Conservation (phyloP, 2,113 vertebrate genomes). For the Spermophilus dauricus region DNA sequence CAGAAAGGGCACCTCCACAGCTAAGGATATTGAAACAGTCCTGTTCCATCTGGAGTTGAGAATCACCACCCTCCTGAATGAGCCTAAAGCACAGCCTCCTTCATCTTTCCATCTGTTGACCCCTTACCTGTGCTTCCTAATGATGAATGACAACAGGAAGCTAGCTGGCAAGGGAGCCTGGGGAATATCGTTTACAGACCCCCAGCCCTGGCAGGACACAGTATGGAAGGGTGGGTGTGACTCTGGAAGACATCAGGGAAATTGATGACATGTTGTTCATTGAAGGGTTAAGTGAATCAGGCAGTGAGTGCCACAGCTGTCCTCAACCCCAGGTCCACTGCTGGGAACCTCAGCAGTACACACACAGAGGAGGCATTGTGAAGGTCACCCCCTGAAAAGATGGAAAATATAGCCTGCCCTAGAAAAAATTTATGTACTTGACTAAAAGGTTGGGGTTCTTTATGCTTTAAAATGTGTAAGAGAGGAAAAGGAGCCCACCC, state of each 20-base stretch:
- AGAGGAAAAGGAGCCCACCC: not conserved
- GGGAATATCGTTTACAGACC: not conserved
- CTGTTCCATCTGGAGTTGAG: not conserved
- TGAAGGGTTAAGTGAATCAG: not conserved
- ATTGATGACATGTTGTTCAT: not conserved
- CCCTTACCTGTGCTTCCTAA: not conserved
- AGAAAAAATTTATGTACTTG: not conserved
- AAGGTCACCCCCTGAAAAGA: not conserved
- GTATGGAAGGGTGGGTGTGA: not conserved
- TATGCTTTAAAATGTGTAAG: not conserved
- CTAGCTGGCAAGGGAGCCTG: not conserved
- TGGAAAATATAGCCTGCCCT: not conserved
- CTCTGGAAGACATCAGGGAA: not conserved
- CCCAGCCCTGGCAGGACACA: not conserved
- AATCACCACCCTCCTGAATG: not conserved
- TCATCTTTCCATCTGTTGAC: not conserved
- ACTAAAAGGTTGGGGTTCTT: not conserved
- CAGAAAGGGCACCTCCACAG: not conserved
- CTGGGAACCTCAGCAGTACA: not conserved
- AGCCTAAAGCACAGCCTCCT: not conserved
- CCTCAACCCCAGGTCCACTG: not conserved
- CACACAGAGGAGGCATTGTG: not conserved
- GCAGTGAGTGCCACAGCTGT: not conserved
- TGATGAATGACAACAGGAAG: not conserved
- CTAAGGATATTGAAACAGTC: not conserved